Evolutionary conservation across 2,113 vertebrate species (phyloP).

Genomic region (Carollia perspicillata): DNA sequence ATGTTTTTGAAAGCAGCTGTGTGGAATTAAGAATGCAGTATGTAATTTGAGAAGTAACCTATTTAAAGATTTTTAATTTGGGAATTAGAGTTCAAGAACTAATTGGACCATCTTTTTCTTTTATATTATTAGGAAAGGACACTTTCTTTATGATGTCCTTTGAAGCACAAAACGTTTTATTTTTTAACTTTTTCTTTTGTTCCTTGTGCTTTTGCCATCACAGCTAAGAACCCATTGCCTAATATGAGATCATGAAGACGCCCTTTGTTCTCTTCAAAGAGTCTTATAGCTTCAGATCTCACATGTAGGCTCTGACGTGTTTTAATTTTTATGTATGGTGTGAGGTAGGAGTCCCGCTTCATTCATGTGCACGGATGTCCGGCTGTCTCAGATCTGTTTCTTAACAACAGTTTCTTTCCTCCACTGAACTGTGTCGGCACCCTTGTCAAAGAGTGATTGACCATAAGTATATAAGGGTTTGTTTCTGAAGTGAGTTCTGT

Average conservation of each 20-base stretch:
- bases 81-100: conserved; percentile 3
- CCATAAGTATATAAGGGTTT: not conserved
- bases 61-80: conserved; percentile 37
- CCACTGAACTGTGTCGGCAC: not conserved
- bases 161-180: not conserved
- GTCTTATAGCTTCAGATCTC: not conserved
- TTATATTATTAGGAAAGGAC: not conserved
- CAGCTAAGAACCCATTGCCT: not conserved
- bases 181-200: not conserved
- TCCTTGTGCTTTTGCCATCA: not conserved
- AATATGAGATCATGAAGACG: not conserved
- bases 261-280: not conserved
- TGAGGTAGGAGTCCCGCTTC: not conserved
- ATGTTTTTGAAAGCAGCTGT: not conserved
- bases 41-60: conserved; percentile 17
- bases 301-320: not conserved
- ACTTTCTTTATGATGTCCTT: not conserved
- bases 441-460: not conserved
- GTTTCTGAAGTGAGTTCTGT: not conserved
- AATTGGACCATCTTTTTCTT: not conserved
- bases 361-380: not conserved
- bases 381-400: not conserved
- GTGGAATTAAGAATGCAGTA: conserved; percentile 6
- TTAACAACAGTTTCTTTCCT: not conserved
- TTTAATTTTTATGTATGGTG: not conserved